Percentiles rank a stretch among this genome's conserved stretches.
phyloP scores from a whole-genome alignment of 2,888 invertebrate genomes.

The Epicampocera succincta region DNA sequence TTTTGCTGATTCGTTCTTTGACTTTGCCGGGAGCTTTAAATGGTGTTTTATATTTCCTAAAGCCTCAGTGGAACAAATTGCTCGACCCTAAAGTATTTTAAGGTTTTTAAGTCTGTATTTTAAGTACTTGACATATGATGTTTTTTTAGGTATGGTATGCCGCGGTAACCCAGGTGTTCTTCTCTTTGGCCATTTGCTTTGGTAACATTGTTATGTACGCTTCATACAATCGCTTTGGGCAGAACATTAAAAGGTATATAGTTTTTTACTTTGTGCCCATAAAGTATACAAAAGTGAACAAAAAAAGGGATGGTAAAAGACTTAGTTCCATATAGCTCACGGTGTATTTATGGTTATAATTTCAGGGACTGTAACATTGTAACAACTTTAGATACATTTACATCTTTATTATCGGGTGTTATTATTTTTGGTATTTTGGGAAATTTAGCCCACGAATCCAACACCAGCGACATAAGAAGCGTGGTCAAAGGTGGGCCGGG shows the following conservation, averaged over 20 bases:
- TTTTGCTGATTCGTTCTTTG: slow-evolving; percentile 84
- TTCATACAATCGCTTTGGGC: slow-evolving; percentile 84
- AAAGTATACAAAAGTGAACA: background rate
- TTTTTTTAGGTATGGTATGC: slow-evolving; percentile 84
- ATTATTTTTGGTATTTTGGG: slow-evolving; percentile 93
- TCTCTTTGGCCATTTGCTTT: slow-evolving; percentile 85
- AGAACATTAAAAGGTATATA: slow-evolving; percentile 84
- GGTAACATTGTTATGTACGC: slow-evolving; percentile 85
- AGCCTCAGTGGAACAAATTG: slow-evolving; percentile 84
- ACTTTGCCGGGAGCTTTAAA: slow-evolving; percentile 85
- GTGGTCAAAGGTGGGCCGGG: slow-evolving; percentile 89
- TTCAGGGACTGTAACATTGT: slow-evolving; percentile 90
- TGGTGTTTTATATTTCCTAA: slow-evolving; percentile 86
- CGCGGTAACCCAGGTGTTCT: slow-evolving; percentile 86
- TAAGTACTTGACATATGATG: slow-evolving; percentile 64
- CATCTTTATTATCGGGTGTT: slow-evolving; percentile 90
- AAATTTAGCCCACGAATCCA: slow-evolving; percentile 87
- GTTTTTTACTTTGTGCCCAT: background rate
- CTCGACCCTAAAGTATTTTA: slow-evolving; percentile 76
- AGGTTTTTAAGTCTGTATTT: background rate
- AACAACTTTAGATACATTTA: slow-evolving; percentile 90
- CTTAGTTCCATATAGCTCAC: too few species aligned
- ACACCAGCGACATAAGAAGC: slow-evolving; percentile 84
- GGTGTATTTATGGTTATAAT: background rate
- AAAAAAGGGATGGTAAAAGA: too few species aligned